Conservation (phyloP, 2,888 invertebrate genomes). For the Xiphydria camelus region DNA sequence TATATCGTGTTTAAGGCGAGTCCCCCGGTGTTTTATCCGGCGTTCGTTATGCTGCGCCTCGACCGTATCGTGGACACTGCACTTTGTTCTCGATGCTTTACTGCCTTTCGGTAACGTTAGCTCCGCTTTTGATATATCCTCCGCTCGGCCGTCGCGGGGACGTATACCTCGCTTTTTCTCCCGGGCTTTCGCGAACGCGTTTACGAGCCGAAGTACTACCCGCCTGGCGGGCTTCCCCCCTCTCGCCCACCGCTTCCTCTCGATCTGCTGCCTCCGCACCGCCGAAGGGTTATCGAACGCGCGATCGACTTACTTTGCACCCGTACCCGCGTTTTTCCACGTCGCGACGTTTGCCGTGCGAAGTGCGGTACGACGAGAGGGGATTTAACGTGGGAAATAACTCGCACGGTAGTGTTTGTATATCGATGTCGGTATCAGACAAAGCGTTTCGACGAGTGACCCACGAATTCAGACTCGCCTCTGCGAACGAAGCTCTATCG, state of each 20-base stretch:
- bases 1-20: slow-evolving; percentile 21
- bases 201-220: too few relatives aligned
- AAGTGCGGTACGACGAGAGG: slow-evolving; percentile 19
- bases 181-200: slow-evolving; percentile 4
- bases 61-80: slow-evolving; percentile 22
- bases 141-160: background rate
- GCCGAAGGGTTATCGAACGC: too few relatives aligned
- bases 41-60: slow-evolving; percentile 44
- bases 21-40: slow-evolving; percentile 49
- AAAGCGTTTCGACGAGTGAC: too few relatives aligned
- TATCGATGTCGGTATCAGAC: too few relatives aligned
- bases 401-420: too few relatives aligned
- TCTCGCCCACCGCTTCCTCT: too few relatives aligned
- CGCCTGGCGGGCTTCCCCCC: too few relatives aligned
- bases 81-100: slow-evolving; percentile 41
- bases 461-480: too few relatives aligned
- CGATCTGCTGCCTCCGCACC: too few relatives aligned
- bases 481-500: too few relatives aligned
- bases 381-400: too few relatives aligned
- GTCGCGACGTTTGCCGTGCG: background rate
- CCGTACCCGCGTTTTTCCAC: background rate
- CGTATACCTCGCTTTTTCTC: background rate
- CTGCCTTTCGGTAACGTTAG: slow-evolving; percentile 28
- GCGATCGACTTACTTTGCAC: too few relatives aligned
- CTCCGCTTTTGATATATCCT: slow-evolving; percentile 20